A percentile compares a stretch with the other conserved stretches of the same genome.
phyloP scores from a whole-genome alignment of 2,113 vertebrate genomes.

The Bombycilla garrulus region DNA sequence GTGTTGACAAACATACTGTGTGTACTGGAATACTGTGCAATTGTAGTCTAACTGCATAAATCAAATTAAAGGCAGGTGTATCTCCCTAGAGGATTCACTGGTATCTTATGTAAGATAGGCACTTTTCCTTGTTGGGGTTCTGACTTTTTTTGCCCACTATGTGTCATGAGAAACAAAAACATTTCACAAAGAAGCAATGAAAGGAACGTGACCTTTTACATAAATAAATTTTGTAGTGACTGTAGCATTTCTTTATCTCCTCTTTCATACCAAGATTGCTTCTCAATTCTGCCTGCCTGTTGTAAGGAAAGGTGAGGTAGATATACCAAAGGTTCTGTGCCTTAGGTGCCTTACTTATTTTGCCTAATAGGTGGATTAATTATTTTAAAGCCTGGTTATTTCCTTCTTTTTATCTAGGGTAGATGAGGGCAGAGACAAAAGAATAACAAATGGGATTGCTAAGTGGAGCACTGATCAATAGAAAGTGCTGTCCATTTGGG shows the following conservation, averaged over 20 bases:
- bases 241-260: background rate
- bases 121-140: slow-evolving; percentile 42
- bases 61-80: slow-evolving; percentile 56
- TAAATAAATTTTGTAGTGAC: background rate
- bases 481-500: slow-evolving; percentile 89
- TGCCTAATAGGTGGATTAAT: slow-evolving; percentile 75
- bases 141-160: slow-evolving; percentile 13
- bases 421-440: slow-evolving; percentile 77
- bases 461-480: slow-evolving; percentile 86
- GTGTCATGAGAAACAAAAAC: slow-evolving; percentile 39
- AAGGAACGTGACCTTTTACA: background rate
- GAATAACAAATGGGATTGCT: slow-evolving; percentile 81
- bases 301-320: background rate
- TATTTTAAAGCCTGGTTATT: slow-evolving; percentile 63
- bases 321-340: background rate
- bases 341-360: slow-evolving; percentile 61
- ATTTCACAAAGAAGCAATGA: slow-evolving; percentile 22
- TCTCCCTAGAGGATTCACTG: slow-evolving; percentile 55
- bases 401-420: slow-evolving; percentile 63
- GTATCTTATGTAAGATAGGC: slow-evolving; percentile 46
- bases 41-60: slow-evolving; percentile 47
- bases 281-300: background rate
- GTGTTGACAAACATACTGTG: slow-evolving; percentile 23
- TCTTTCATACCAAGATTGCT: background rate
- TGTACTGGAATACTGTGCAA: slow-evolving; percentile 7